Conservation (phyloP, 2,113 vertebrate species). For the Cinclus cinclus region DNA sequence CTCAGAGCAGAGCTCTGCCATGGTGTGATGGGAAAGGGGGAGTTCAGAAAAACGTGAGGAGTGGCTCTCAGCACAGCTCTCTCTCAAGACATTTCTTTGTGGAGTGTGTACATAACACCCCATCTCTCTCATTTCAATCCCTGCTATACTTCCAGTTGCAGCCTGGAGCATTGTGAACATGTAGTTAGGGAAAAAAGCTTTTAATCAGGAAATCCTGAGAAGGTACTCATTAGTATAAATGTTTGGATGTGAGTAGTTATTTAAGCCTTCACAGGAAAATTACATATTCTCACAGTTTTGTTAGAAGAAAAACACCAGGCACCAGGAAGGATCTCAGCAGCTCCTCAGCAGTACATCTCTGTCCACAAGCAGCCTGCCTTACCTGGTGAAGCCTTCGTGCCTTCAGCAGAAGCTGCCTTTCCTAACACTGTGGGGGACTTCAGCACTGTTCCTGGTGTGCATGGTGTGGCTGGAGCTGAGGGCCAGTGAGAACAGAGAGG, state of each 20-base stretch:
- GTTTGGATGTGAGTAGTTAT: background rate
- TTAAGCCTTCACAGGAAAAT: background rate
- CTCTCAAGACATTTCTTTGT: background rate
- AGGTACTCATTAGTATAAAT: background rate
- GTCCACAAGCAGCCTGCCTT: background rate
- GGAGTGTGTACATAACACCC: background rate
- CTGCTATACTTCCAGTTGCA: background rate
- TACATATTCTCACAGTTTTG: background rate
- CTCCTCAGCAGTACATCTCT: background rate
- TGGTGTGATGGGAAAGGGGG: fast-evolving
- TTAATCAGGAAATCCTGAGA: background rate
- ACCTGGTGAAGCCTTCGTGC: fast-evolving
- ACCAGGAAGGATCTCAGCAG: background rate
- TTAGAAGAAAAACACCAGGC: background rate
- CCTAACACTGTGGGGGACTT: fast-evolving
- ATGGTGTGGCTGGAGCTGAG: fast-evolving
- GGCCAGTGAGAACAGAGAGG: background rate
- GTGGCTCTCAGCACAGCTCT: background rate
- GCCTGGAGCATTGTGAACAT: background rate
- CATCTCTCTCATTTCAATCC: background rate
- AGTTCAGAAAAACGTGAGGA: fast-evolving
- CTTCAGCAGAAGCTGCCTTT: background rate
- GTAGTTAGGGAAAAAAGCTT: background rate
- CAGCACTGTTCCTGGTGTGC: background rate
- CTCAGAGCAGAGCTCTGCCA: background rate